These are phyloP conservation scores for Euura saliciscinereae DNA, from an alignment of 1,140 invertebrate species.

Conservation along the genomic window DNA sequence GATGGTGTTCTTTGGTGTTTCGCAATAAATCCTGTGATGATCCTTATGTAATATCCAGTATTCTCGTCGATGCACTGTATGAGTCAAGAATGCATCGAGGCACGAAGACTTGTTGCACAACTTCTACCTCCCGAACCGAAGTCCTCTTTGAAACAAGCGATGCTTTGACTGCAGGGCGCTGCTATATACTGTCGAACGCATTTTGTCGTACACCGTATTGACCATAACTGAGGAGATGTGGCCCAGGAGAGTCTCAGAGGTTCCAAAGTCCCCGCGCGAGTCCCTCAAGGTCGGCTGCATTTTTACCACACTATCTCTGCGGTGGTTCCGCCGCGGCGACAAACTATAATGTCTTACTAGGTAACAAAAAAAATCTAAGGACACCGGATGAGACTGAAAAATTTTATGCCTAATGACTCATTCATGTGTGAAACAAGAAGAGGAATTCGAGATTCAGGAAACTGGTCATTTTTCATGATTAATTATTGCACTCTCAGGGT, in stretches of 20 bases:
- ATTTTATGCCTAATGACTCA: no score
- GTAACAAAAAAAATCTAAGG: no score
- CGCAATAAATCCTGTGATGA: background rate
- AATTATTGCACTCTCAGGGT: no score
- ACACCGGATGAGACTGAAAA: no score
- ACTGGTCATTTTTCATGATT: no score
- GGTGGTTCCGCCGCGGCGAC: no score
- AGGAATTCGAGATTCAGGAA: no score
- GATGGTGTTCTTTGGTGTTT: no score
- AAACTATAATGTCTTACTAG: no score
- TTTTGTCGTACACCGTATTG: slow-evolving; percentile 39
- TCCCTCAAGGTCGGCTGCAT: slow-evolving; percentile 47
- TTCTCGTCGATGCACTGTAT: background rate
- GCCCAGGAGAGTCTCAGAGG: slow-evolving; percentile 26
- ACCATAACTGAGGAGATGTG: slow-evolving; percentile 50
- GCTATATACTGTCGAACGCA: slow-evolving; percentile 33
- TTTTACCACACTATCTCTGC: slow-evolving; percentile 39
- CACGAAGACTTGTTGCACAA: background rate
- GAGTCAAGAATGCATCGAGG: background rate
- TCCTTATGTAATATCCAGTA: background rate
- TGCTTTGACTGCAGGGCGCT: background rate
- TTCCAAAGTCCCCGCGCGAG: slow-evolving; percentile 27
- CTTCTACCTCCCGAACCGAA: background rate
- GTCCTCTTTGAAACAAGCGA: background rate
- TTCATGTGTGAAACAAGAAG: no score